Evolutionary conservation across 2,113 vertebrate genomes (phyloP).

Genomic region (Hemicordylus capensis): DNA sequence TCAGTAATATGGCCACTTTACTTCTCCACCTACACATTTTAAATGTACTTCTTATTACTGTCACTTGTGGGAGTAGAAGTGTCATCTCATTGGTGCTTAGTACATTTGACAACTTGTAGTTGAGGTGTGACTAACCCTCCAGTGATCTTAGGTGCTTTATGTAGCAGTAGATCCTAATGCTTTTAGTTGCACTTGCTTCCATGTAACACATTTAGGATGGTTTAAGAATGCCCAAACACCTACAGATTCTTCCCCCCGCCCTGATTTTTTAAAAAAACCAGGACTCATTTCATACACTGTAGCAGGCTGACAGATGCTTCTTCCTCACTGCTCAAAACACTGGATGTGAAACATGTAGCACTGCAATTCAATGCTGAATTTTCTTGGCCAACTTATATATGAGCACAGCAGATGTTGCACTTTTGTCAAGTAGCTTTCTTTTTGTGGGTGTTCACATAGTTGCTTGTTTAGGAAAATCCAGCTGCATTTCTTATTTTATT

Average conservation of each 20-base stretch:
- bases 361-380: no score
- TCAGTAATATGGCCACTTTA: slow-evolving; percentile 30
- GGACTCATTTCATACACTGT: no score
- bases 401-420: no score
- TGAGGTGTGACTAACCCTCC: slow-evolving; percentile 45
- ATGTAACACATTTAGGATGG: not conserved
- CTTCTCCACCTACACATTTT: slow-evolving; percentile 26
- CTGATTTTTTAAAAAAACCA: no score
- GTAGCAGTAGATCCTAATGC: not conserved
- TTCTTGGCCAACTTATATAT: no score
- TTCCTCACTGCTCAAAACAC: not conserved
- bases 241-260: not conserved
- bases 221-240: not conserved
- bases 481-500: not conserved
- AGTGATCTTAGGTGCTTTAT: not conserved
- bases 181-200: not conserved
- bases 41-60: slow-evolving; percentile 26
- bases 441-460: not conserved
- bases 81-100: slow-evolving; percentile 35
- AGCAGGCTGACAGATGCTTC: not conserved
- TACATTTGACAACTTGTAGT: slow-evolving; percentile 37
- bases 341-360: not conserved
- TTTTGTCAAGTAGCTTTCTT: not conserved
- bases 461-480: not conserved
- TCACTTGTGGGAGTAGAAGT: slow-evolving; percentile 37